A percentile compares a stretch with the other conserved stretches of the same genome.
Conservation (phyloP, 2,113 vertebrate species). For the Formicarius rufipectus region DNA sequence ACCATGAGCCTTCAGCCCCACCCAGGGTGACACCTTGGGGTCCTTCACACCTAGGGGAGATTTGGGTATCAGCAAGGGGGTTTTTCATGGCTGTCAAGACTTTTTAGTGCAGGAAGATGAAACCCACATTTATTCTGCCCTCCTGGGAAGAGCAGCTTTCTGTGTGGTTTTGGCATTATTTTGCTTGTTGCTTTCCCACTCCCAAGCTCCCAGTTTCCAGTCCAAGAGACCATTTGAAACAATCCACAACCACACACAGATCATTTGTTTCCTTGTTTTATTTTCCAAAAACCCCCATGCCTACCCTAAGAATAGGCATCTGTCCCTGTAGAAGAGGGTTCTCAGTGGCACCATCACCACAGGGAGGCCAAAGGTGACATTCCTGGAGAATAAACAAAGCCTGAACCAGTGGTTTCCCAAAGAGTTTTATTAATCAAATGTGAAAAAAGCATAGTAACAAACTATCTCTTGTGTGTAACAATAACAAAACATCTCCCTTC, state of each 20-base stretch:
- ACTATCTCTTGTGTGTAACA: not conserved
- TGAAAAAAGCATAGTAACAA: not conserved
- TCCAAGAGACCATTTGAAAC: not conserved
- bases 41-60: accelerated
- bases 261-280: not conserved
- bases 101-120: not conserved
- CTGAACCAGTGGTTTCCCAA: not conserved
- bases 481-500: not conserved
- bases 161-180: not conserved
- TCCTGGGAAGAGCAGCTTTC: not conserved
- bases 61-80: accelerated
- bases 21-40: not conserved
- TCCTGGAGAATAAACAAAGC: not conserved
- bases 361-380: not conserved
- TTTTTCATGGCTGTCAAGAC: not conserved
- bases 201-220: not conserved
- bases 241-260: not conserved
- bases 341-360: not conserved
- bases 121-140: accelerated
- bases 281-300: accelerated
- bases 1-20: accelerated
- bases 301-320: not conserved
- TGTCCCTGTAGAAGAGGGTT: not conserved
- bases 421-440: slow-evolving; percentile 22
- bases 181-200: not conserved